A percentile compares a stretch with the other conserved stretches of the same genome.
These are phyloP conservation scores for Hoplostethus atlanticus DNA, from an alignment of 2,797 vertebrate genomes.

Conservation along the genomic window DNA sequence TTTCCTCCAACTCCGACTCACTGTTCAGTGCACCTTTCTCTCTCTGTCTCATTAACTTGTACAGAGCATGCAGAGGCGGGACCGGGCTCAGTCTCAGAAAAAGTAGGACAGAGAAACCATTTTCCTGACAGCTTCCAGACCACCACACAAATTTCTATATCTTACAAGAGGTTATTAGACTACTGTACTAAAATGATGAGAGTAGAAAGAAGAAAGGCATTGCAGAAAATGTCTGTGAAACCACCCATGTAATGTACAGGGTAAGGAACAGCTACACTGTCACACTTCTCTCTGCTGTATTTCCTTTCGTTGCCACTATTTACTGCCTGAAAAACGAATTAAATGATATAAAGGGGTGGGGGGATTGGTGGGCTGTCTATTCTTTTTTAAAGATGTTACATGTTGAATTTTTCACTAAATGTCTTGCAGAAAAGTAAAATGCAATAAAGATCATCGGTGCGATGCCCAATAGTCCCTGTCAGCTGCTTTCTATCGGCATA, in stretches of 20 bases:
- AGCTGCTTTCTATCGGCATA: conserved; percentile 15
- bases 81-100: conserved; percentile 6
- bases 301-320: conserved; percentile 1
- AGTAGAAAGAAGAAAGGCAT: neutral
- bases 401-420: conserved; percentile 23
- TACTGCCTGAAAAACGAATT: conserved; percentile 12
- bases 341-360: conserved; percentile 7
- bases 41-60: neutral
- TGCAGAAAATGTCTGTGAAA: conserved; percentile 10
- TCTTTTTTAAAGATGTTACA: conserved; percentile 20
- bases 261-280: neutral
- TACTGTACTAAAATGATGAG: neutral
- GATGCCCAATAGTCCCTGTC: conserved; percentile 3
- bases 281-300: neutral
- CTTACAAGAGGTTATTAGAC: neutral
- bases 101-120: conserved; percentile 12
- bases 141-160: neutral
- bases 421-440: conserved; percentile 27
- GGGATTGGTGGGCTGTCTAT: neutral
- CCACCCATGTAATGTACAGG: conserved; percentile 2
- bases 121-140: conserved; percentile 12
- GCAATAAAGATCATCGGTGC: conserved; percentile 32
- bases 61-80: neutral
- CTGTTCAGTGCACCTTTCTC: conserved; percentile 11
- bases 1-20: conserved; percentile 41